Evolutionary conservation across 2,888 invertebrate genomes (phyloP).

Genomic region (Philhelius pedissequus): DNA sequence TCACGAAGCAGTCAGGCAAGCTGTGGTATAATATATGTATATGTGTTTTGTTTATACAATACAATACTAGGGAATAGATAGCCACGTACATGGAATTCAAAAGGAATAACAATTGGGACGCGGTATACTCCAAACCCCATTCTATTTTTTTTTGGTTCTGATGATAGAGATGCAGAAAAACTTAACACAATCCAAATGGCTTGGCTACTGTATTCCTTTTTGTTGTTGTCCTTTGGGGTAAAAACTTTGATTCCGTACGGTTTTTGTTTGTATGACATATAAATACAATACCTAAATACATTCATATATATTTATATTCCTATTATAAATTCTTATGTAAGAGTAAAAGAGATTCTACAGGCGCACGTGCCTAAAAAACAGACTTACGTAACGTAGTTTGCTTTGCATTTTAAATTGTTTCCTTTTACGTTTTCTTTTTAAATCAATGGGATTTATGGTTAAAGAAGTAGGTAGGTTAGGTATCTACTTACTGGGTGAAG

Average conservation of each 20-base stretch:
- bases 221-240: slow-evolving; percentile 16
- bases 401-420: slow-evolving; percentile 53
- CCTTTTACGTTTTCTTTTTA: slow-evolving; percentile 26
- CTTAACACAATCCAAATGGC: slow-evolving; percentile 32
- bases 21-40: slow-evolving; percentile 49
- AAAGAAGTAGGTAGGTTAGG: too few relatives aligned
- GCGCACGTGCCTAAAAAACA: slow-evolving; percentile 45
- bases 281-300: background rate
- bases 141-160: background rate
- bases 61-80: slow-evolving; percentile 28
- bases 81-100: slow-evolving; percentile 48
- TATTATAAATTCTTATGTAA: background rate
- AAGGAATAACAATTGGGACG: slow-evolving; percentile 53
- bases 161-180: slow-evolving; percentile 52
- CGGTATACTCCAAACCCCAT: slow-evolving; percentile 4
- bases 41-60: slow-evolving; percentile 46
- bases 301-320: background rate
- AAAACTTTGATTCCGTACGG: slow-evolving; percentile 50
- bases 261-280: slow-evolving; percentile 30
- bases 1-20: slow-evolving; percentile 40
- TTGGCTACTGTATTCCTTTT: slow-evolving; percentile 19
- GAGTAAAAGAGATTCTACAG: slow-evolving; percentile 9
- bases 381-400: slow-evolving; percentile 25
- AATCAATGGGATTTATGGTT: background rate
- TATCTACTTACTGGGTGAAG: too few relatives aligned